Percentiles rank a stretch among this genome's conserved stretches.
phyloP scores from a whole-genome alignment of 2,797 vertebrate genomes.

The Astyanax mexicanus region DNA sequence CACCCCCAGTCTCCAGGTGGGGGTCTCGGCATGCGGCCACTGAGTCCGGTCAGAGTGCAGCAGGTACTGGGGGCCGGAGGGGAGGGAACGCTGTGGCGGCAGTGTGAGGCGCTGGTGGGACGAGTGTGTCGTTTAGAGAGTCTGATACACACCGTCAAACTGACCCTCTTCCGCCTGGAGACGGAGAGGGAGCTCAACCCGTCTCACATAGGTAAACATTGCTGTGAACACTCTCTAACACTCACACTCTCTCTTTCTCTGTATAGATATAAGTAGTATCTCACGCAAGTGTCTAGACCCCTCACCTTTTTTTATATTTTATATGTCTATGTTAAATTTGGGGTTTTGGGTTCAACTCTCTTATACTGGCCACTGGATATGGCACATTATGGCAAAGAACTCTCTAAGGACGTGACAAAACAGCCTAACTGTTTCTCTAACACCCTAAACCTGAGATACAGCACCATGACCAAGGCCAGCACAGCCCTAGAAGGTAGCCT shows the following conservation, averaged over 20 bases:
- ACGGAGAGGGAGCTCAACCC: conserved; percentile 73
- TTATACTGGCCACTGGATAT: no score
- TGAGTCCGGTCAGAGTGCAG: conserved; percentile 62
- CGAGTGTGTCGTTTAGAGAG: conserved; percentile 71
- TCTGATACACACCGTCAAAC: conserved; percentile 76
- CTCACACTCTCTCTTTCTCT: background rate
- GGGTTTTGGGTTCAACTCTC: no score
- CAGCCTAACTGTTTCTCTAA: no score
- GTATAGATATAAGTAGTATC: no score
- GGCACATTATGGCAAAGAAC: no score
- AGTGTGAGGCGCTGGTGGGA: conserved; percentile 70
- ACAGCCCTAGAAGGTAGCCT: no score
- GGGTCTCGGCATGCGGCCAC: conserved; percentile 23
- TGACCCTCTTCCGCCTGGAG: conserved; percentile 71
- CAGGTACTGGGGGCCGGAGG: conserved; percentile 33
- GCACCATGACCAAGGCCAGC: no score
- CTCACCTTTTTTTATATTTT: no score
- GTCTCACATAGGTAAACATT: conserved; percentile 64
- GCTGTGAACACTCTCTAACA: background rate
- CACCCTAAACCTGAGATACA: no score
- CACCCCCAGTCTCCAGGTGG: background rate
- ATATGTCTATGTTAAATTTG: no score
- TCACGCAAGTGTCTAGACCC: no score
- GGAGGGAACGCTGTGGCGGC: conserved; percentile 67
- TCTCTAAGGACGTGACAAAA: no score